Conservation (phyloP, 2,888 invertebrate genomes). For the Meiosimyza decipiens region DNA sequence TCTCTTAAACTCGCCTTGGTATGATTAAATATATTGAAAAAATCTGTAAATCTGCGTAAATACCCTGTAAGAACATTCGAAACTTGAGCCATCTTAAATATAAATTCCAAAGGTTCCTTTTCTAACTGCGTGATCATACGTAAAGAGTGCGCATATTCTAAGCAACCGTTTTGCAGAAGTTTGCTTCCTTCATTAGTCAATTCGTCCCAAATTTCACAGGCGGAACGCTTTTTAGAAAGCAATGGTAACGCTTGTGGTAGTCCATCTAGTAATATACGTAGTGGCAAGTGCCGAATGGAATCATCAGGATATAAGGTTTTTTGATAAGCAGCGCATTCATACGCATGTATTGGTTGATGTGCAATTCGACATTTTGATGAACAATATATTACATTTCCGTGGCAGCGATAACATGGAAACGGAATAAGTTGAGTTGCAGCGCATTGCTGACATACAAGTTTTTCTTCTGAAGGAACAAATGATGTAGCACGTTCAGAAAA, state of each 20-base stretch:
- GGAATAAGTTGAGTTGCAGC: conserved; percentile 71
- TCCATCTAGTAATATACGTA: conserved; percentile 74
- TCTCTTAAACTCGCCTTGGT: conserved; percentile 56
- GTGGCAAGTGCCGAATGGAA: conserved; percentile 82
- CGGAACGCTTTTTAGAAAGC: conserved; percentile 33
- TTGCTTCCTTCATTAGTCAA: conserved; percentile 36
- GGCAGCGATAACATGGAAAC: conserved; percentile 77
- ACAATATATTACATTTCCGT: conserved; percentile 75
- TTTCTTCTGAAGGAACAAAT: conserved; percentile 74
- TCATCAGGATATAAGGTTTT: conserved; percentile 75
- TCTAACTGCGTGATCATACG: conserved; percentile 75
- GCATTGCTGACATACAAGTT: conserved; percentile 79
- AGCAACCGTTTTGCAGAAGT: conserved; percentile 26
- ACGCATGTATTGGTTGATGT: conserved; percentile 73
- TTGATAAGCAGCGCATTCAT: conserved; percentile 78
- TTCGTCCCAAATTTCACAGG: conserved; percentile 48
- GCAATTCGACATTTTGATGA: conserved; percentile 71
- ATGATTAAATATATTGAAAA: conserved; percentile 70
- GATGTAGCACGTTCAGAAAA: conserved; percentile 85
- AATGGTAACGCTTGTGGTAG: conserved; percentile 68
- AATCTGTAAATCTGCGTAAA: conserved; percentile 73
- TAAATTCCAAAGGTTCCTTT: conserved; percentile 73
- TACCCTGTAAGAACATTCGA: conserved; percentile 76
- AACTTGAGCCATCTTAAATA: conserved; percentile 77
- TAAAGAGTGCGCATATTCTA: conserved; percentile 48